Evolutionary conservation across 2,888 invertebrate genomes (phyloP).

Genomic region (Chymomyza caudatula): DNA sequence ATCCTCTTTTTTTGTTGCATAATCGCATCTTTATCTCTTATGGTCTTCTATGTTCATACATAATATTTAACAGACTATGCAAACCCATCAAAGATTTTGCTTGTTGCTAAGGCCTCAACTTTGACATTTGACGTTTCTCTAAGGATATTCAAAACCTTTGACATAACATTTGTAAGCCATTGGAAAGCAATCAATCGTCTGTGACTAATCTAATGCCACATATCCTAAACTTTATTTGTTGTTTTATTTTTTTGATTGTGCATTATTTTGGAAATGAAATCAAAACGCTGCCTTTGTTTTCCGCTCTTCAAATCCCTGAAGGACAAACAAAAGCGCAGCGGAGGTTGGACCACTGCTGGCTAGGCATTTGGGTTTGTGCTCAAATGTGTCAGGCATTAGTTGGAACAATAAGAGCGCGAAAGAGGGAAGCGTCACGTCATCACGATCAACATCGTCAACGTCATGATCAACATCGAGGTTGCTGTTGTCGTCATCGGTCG

Average conservation of each 20-base stretch:
- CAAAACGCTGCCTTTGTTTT: slow-evolving; percentile 25
- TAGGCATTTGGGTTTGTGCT: slow-evolving; percentile 1
- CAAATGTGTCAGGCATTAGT: slow-evolving; percentile 30
- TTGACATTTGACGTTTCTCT: slow-evolving; percentile 41
- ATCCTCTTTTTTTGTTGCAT: no score
- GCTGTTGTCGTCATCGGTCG: slow-evolving; percentile 16
- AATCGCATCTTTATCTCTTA: no score
- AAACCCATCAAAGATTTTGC: no score
- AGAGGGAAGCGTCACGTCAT: slow-evolving; percentile 16
- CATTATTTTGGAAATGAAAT: slow-evolving; percentile 12
- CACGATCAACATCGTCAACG: neutral
- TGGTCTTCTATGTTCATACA: no score
- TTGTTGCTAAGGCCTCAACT: neutral
- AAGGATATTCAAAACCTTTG: neutral
- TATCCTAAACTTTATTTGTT: neutral
- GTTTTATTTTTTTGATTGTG: slow-evolving; percentile 11
- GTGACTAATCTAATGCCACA: slow-evolving; percentile 33
- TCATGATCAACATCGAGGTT: slow-evolving; percentile 10
- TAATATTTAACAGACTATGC: no score
- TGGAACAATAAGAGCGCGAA: slow-evolving; percentile 25
- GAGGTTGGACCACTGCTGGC: slow-evolving; percentile 4
- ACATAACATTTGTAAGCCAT: neutral
- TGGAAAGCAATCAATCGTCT: slow-evolving; percentile 43
- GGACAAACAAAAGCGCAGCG: slow-evolving; percentile 70
- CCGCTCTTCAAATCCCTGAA: slow-evolving; percentile 31